Percentiles rank a stretch among this genome's conserved stretches.
These are phyloP conservation scores for Protonibea diacanthus DNA, from an alignment of 2,797 vertebrate species.

Conservation along the genomic window DNA sequence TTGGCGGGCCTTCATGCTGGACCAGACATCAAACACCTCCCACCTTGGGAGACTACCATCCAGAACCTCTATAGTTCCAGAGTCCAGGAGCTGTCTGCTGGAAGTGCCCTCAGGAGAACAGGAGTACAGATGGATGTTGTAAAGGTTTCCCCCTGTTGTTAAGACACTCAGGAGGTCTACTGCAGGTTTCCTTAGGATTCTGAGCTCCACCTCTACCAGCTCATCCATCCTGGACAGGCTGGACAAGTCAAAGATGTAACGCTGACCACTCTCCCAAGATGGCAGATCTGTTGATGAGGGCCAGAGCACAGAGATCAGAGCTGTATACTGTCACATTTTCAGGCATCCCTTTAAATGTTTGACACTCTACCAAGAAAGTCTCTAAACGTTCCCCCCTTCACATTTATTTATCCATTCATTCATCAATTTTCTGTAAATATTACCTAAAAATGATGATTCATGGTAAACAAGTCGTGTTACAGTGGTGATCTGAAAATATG, in stretches of 20 bases:
- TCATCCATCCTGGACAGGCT: conserved; percentile 21
- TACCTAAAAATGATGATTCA: too few relatives aligned
- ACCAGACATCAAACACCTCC: conserved; percentile 39
- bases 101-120: conserved; percentile 13
- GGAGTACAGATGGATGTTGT: conserved; percentile 21
- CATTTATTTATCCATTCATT: too few relatives aligned
- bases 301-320: not conserved
- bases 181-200: conserved; percentile 20
- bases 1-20: conserved; percentile 13
- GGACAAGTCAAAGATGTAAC: conserved; percentile 41
- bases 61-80: conserved; percentile 34
- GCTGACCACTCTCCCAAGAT: conserved; percentile 25
- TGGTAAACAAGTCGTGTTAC: too few relatives aligned
- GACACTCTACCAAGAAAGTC: too few relatives aligned
- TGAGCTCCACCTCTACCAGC: conserved; percentile 32
- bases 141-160: not conserved
- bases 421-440: too few relatives aligned
- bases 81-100: conserved; percentile 12
- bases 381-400: too few relatives aligned
- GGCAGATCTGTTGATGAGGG: conserved; percentile 9
- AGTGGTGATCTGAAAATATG: too few relatives aligned
- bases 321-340: too few relatives aligned
- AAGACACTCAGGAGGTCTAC: not conserved
- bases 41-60: conserved; percentile 19
- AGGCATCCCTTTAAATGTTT: too few relatives aligned